Evolutionary conservation across 2,888 invertebrate species (phyloP), one percentile per base, ranked within the genome.

Genomic region (Ptychoptera albimana): DNA sequence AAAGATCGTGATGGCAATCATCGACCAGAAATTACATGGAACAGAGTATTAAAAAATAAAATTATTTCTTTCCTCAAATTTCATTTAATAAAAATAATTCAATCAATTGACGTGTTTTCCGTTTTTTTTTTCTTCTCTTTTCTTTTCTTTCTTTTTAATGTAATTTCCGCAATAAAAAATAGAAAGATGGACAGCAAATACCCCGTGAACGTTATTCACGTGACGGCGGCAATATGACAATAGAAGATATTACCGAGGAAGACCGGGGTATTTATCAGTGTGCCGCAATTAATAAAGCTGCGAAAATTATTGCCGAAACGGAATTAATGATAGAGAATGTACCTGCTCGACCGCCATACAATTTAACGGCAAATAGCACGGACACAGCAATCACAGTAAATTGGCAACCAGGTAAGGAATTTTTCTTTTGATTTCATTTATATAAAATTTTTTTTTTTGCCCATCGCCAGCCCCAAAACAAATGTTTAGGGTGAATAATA

Each of bases 271-370:
- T 82, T 55, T 86, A 84, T 63, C 79, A 81, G 60, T 87, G 87
- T 61, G 75, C 79, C 41, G 85, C 86, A 2, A 79, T 79, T 53
- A 93, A 92, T 68, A 86, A 84, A 56, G 91, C 91, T 6, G 87
- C 86, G 38, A 80, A 82, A n/a, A 79, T 89, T 40, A 74, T 75
- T 16, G 76, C 77, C 2, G 84, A 84, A 66, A 77, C 83, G 0
- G 86, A 87, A 68, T 68, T 88, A 47, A 74, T 84, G 62, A 80
- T 88, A 39, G 79, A 86, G 68, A 89, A 85, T 60, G 78, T 83
- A 42, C 82, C 88, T 23, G 89, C 91, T n/a, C 79, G 88, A 55
- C 88, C 92, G 12, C 92, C 93, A 1, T 82, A 85, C 65, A 84
- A 87, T 67, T 72, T 94, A 37, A 75, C 80, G 15, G 88, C 86